phyloP scores from a whole-genome alignment of 2,888 invertebrate species.

The Scaptodrosophila latifasciaeformis region DNA sequence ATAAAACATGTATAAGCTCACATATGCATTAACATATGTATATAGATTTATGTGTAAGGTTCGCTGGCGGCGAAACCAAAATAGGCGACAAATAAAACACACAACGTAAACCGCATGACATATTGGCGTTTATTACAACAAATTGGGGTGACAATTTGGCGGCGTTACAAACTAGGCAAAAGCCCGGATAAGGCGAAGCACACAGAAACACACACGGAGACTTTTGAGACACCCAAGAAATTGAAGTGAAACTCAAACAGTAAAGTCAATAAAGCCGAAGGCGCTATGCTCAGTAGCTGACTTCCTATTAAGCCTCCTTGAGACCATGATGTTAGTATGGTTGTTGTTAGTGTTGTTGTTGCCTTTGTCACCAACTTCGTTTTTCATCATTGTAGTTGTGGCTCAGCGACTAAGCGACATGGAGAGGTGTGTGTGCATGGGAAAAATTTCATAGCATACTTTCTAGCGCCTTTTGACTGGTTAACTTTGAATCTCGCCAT shows the following conservation, averaged over 20 bases:
- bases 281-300: constrained; percentile 10
- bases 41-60: constrained; percentile 3
- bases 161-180: constrained; percentile 52
- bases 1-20: constrained; percentile 21
- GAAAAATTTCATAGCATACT: constrained; percentile 36
- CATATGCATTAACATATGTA: neutral
- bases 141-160: constrained; percentile 68
- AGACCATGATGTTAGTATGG: constrained; percentile 8
- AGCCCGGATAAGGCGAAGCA: constrained; percentile 49
- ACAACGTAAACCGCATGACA: constrained; percentile 59
- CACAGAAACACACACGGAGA: constrained; percentile 15
- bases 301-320: constrained; percentile 12
- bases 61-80: constrained; percentile 19
- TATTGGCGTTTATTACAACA: constrained; percentile 70
- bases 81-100: constrained; percentile 39
- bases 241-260: constrained; percentile 57
- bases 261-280: neutral
- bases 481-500: constrained; percentile 23
- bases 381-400: constrained; percentile 57
- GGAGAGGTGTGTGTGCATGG: neutral
- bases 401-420: no score
- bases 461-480: constrained; percentile 36
- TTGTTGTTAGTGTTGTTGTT: constrained; percentile 18
- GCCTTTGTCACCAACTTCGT: constrained; percentile 44
- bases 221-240: constrained; percentile 34